Conservation (phyloP, 2,113 vertebrate species). For the Otolemur garnettii region DNA sequence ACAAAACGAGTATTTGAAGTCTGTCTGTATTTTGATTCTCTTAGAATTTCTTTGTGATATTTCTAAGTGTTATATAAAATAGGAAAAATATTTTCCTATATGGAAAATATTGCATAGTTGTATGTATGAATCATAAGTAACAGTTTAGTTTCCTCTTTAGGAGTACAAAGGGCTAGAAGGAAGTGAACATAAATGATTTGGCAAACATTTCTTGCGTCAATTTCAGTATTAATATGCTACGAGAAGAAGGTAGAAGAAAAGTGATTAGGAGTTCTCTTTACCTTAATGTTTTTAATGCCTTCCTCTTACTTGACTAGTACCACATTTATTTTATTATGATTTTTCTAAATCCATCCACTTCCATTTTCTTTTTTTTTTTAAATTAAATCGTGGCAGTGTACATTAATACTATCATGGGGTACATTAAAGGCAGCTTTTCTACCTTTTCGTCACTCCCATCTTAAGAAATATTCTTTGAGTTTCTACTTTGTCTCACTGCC, state of each 20-base stretch:
- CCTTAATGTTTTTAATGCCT: background rate
- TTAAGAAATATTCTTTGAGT: background rate
- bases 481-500: background rate
- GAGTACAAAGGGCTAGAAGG: background rate
- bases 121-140: background rate
- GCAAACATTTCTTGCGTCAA: background rate
- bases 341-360: background rate
- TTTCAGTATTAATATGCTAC: background rate
- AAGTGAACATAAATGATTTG: background rate
- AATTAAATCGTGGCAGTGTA: too few species aligned
- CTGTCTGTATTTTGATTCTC: constrained; percentile 23
- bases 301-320: background rate
- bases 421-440: background rate
- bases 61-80: constrained; percentile 48
- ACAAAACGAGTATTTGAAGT: constrained; percentile 40
- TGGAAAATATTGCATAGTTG: too few species aligned
- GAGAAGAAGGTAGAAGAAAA: background rate
- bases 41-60: constrained; percentile 19
- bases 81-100: background rate
- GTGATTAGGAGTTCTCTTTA: background rate
- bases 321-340: background rate
- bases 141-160: background rate
- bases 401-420: too few species aligned
- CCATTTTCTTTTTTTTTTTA: too few species aligned
- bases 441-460: background rate